Evolutionary conservation across 23 tunicate species (phyloP).

Genomic region (Phallusia fumigata): DNA sequence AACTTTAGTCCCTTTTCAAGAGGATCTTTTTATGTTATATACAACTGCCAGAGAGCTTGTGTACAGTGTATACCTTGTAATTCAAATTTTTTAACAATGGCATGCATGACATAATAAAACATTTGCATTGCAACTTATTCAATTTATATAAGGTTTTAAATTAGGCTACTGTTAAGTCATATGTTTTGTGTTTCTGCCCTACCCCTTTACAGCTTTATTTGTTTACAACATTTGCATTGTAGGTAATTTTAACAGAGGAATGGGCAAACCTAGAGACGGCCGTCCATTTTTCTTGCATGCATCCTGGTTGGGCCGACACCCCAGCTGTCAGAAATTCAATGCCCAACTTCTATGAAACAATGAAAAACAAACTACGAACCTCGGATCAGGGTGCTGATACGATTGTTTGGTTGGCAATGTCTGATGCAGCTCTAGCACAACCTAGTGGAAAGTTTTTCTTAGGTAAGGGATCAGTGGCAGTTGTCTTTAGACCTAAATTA

Average conservation of each 20-base stretch:
- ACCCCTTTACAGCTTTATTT: no score
- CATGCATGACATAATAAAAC: no score
- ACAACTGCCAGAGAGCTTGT: no score
- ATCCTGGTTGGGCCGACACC: slow-evolving; percentile 99
- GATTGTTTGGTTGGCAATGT: slow-evolving; percentile 67
- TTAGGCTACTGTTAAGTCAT: no score
- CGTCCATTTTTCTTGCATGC: slow-evolving; percentile 81
- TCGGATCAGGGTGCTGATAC: slow-evolving; percentile 82
- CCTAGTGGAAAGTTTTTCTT: slow-evolving; percentile 56
- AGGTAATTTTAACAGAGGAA: slow-evolving; percentile 86
- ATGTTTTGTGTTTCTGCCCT: no score
- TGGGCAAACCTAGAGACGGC: slow-evolving; percentile 74
- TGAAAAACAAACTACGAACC: slow-evolving; percentile 66
- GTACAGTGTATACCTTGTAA: no score
- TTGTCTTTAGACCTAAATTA: no score
- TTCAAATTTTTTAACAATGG: no score
- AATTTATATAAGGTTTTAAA: no score
- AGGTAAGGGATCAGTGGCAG: slow-evolving; percentile 28
- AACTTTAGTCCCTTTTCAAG: no score
- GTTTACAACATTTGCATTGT: background rate
- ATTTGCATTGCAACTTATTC: no score
- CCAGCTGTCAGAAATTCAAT: slow-evolving; percentile 85
- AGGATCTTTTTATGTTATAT: no score
- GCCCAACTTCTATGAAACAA: slow-evolving; percentile 73
- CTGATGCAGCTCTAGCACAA: slow-evolving; percentile 52